Evolutionary conservation across 2,888 invertebrate genomes (phyloP), one percentile per base, ranked within the genome.

Genomic region (Amiota communis): DNA sequence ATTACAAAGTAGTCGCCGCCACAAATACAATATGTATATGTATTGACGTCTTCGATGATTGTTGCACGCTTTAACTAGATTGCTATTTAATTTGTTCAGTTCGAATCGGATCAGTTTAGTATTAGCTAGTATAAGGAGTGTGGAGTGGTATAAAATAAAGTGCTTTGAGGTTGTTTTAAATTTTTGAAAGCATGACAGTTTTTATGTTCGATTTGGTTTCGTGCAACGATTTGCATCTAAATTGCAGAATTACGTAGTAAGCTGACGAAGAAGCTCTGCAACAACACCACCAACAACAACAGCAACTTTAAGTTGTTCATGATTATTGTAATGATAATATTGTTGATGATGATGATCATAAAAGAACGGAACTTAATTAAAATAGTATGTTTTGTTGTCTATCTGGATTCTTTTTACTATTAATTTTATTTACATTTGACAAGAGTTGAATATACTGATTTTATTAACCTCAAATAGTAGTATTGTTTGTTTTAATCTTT

Each of bases 211-310:
- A 20, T 23, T 23, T 23, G 23, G 59, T 59, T 59, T 59, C 49
- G n/a, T 72, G 69, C 68, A 59, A 56, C 36, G 74, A 85, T 86
- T 86, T 84, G 85, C 86, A 84, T 84, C 74, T 79, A 81, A 84
- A 84, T 83, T 78, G 80, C 75, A 51, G 67, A 59, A 72, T 72
- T 72, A 69, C 56, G n/a, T 20, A 20, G 47, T 65, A n/a, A 15
- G 78, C 77, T 79, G 75, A 81, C 75, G 80, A 75, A 77, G 76
- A 78, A 73, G 77, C 72, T 11, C 73, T 63, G 36, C 70, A 70
- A 47, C 68, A 17, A 20, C 6, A 36, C 53, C 9, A 12, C 75
- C 71, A 36, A 36, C 36, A 36, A 36, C 36, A 36, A 36, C 4
- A 36, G 6, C 36, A 36, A 36, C 36, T 36, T 36, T 36, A 36